Evolutionary conservation across 2,888 invertebrate species (phyloP), one percentile per base, ranked within the genome.

Genomic region (Pyrrhia umbra): DNA sequence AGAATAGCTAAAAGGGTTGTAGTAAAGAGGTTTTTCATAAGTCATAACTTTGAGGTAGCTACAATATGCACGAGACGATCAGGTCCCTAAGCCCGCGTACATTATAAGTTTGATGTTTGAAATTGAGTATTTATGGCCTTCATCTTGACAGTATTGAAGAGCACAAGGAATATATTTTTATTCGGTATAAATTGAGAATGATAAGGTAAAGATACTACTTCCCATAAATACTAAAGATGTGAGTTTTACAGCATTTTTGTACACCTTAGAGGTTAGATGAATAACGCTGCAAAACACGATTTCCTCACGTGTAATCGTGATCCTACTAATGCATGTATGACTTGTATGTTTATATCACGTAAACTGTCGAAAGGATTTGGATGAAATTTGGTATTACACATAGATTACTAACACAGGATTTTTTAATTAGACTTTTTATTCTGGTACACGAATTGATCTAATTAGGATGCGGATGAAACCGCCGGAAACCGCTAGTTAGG

Each of bases 91-190:
- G 66, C 70, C 56, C 73, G 62, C 57, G 81, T 79, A 81, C 43
- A 68, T 81, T 81, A 70, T 49, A 81, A 79, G 63, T 79, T 79
- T 70, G 70, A 76, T 61, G 66, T 69, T 62, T 67, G 66, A 70
- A 79, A 79, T 81, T 79, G 77, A 58, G 66, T 79, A 79, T 79
- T 78, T 81, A 81, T 73, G 66, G 23, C 25, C 50, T 47, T 20
- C 16, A 30, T 49, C 37, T 39, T 50, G 54, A 51, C 71, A 63
- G 30, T 30, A 40, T 47, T 47, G 6, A 27, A 34, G 13, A 45
- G 21, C n/a, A 23, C 13, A 25, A 56, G 37, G 39, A 68, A 75
- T 39, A 43, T 27, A 20, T 45, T 15, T 21, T 16, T 3, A 13
- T 3, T 5, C 2, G 21, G 39, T 40, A 37, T 37, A 27, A 54